These are phyloP conservation scores for Hermetia illucens DNA, from an alignment of 1,140 invertebrate genomes.

Conservation along the genomic window DNA sequence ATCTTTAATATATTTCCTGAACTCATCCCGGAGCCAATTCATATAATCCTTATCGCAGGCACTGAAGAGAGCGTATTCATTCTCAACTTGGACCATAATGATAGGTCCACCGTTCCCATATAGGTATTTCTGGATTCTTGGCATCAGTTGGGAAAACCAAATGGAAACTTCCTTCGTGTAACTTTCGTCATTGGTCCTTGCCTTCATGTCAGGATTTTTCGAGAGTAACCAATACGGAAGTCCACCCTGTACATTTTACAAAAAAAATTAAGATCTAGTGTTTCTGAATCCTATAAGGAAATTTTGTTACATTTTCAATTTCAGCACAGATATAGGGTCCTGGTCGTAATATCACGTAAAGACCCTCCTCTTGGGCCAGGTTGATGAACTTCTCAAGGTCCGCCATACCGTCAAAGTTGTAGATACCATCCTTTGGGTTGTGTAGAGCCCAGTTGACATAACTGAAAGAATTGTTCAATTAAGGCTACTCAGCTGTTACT, in stretches of 20 bases:
- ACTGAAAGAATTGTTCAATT: slow-evolving; percentile 29
- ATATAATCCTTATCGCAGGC: slow-evolving; percentile 52
- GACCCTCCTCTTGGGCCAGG: slow-evolving; percentile 49
- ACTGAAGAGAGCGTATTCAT: slow-evolving; percentile 63
- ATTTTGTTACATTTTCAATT: slow-evolving; percentile 31
- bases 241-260: slow-evolving; percentile 56
- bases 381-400: slow-evolving; percentile 40
- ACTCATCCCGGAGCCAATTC: slow-evolving; percentile 39
- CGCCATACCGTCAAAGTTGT: slow-evolving; percentile 60
- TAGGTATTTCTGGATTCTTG: slow-evolving; percentile 38
- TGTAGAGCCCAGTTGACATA: slow-evolving; percentile 87
- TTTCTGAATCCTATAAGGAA: slow-evolving; percentile 9
- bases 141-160: slow-evolving; percentile 42
- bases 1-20: slow-evolving; percentile 35
- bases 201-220: slow-evolving; percentile 46
- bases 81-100: slow-evolving; percentile 71
- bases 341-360: slow-evolving; percentile 58
- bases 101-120: slow-evolving; percentile 62
- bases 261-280: slow-evolving; percentile 28
- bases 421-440: slow-evolving; percentile 52
- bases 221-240: slow-evolving; percentile 64
- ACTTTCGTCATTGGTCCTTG: slow-evolving; percentile 43
- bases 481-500: not conserved
- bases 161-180: slow-evolving; percentile 40
- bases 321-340: slow-evolving; percentile 75